Conservation (phyloP, 2,888 invertebrate species). For the Agrochola litura region DNA sequence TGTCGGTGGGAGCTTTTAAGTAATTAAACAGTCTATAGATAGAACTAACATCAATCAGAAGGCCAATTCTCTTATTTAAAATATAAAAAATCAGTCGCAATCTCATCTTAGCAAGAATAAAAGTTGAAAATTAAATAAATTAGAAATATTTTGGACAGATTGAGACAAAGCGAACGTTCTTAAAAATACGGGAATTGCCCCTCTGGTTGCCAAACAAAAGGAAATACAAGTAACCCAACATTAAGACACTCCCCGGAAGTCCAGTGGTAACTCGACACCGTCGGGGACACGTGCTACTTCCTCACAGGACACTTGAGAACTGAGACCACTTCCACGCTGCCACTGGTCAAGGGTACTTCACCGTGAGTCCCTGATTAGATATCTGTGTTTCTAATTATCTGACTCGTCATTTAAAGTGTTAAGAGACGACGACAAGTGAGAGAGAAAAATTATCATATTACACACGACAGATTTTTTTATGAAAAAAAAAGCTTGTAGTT, state of each 20-base stretch:
- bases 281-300: slow-evolving; percentile 80
- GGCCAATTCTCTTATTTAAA: background rate
- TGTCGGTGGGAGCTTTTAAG: too few species aligned
- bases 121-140: too few species aligned
- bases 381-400: background rate
- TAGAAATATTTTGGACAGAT: background rate
- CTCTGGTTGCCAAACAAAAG: background rate
- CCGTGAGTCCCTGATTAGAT: slow-evolving; percentile 18
- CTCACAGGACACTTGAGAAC: slow-evolving; percentile 68
- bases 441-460: too few species aligned
- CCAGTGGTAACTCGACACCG: slow-evolving; percentile 59
- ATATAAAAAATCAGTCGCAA: too few species aligned
- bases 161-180: background rate
- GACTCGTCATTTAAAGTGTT: too few species aligned
- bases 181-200: background rate
- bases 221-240: slow-evolving; percentile 16
- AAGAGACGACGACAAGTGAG: too few species aligned
- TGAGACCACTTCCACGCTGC: slow-evolving; percentile 79
- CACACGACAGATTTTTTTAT: too few species aligned
- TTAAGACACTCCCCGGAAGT: slow-evolving; percentile 55
- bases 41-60: background rate
- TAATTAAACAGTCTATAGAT: background rate
- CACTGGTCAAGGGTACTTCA: slow-evolving; percentile 52
- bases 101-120: too few species aligned
- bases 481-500: too few species aligned